Evolutionary conservation across 2,888 invertebrate species (phyloP), one percentile per base, ranked within the genome.

Genomic region (Lymantria monacha): DNA sequence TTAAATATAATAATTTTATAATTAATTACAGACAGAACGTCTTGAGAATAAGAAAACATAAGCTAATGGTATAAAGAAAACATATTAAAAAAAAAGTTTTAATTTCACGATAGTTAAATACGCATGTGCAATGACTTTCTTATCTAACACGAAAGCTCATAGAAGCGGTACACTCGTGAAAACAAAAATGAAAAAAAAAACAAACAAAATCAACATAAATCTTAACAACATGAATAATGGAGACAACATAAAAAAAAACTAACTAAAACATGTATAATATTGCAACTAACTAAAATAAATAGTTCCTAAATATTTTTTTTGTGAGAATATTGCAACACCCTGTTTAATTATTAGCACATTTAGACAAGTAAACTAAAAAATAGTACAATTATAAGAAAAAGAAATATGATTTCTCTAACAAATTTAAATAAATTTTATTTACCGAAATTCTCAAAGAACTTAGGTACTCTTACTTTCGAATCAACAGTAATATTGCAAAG

Each of bases 71-170:
- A 3, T 22, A 3, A 9, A 13, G 3, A 12, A 33, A 33, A 33
- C 33, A 5, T 7, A 7, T 33, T 8, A 14, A 14, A 15, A n/a
- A 12, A 30, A 42, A 43, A 33, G 33, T 7, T 33, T 10, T 7
- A 33, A 10, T 33, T 58, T 61, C 77, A 70, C 41, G 41, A 41
- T 14, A 70, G 61, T 75, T 59, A 61, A 68, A 77, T 75, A 76
- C 74, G 85, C 85, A 79, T 84, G 83, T 77, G 74, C 74, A 60
- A 71, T 79, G 79, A 78, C 81, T 85, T 85, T 78, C 70, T 1
- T 54, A 42, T 42, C 48, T 13, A 5, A 51, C 57, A n/a, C 9
- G 73, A 85, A 85, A 85, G 84, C 83, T 63, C 81, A 83, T 68
- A 75, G 82, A 82, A 84, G 84, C 85, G 63, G 47, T 78, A 77